phyloP scores from a whole-genome alignment of 2,113 vertebrate genomes.

The Smithornis capensis region DNA sequence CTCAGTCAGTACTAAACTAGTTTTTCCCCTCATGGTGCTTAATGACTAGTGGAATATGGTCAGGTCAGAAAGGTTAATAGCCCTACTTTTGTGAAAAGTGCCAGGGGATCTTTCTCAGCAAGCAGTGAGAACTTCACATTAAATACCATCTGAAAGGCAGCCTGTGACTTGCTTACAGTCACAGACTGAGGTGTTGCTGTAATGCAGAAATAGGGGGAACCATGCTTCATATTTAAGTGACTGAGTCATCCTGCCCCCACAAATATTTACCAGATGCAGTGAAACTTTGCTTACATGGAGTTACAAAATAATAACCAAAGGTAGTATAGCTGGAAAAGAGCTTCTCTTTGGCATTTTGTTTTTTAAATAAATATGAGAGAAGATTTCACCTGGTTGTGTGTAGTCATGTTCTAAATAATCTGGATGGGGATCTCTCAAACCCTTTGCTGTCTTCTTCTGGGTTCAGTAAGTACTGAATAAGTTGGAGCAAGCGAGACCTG shows the following conservation, averaged over 20 bases:
- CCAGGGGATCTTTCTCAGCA: neutral
- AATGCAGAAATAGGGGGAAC: neutral
- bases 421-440: neutral
- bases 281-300: neutral
- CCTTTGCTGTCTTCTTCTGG: neutral
- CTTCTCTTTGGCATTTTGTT: neutral
- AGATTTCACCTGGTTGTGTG: neutral
- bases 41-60: neutral
- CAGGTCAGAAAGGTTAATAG: slow-evolving; percentile 54
- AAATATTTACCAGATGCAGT: neutral
- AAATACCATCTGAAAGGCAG: neutral
- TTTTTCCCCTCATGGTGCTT: neutral
- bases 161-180: neutral
- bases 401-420: neutral
- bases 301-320: neutral
- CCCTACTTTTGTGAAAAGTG: slow-evolving; percentile 14
- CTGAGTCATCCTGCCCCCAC: neutral
- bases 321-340: neutral
- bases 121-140: neutral
- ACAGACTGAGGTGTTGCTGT: neutral
- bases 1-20: neutral
- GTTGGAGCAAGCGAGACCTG: neutral
- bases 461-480: neutral
- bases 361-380: neutral
- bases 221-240: neutral